A percentile compares a stretch with the other conserved stretches of the same genome.
These are phyloP conservation scores for Nothobranchius furzeri DNA, from an alignment of 2,113 vertebrate species.

Conservation along the genomic window DNA sequence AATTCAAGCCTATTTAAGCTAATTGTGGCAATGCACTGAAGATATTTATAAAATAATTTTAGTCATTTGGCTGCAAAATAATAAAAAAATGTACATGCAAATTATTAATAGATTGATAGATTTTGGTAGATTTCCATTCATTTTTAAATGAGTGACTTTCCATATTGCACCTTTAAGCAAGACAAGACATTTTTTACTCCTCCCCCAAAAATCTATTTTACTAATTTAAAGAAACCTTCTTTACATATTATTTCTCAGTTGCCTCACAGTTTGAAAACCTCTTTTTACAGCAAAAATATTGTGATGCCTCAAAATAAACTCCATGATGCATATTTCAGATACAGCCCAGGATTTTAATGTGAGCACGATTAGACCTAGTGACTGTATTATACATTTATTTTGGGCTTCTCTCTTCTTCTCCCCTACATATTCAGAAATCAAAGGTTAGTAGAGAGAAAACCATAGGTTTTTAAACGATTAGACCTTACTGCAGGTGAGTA, in stretches of 20 bases:
- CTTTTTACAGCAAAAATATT: conserved; percentile 30
- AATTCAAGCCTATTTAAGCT: no score
- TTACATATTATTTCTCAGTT: neutral
- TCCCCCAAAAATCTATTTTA: neutral
- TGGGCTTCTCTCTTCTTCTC: conserved; percentile 83
- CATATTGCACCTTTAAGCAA: conserved; percentile 9
- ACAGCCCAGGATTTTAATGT: conserved; percentile 27
- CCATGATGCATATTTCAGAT: conserved; percentile 29
- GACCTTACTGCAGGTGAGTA: conserved; percentile 82
- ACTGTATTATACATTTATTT: conserved; percentile 75
- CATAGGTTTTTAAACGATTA: conserved; percentile 79
- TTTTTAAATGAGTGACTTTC: neutral
- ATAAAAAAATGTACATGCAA: no score
- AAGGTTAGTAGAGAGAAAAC: conserved; percentile 82
- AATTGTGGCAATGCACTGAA: no score
- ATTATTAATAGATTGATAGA: no score
- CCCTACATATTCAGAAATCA: conserved; percentile 83
- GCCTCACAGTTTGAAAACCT: conserved; percentile 51
- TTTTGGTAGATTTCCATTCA: neutral
- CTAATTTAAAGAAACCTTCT: neutral
- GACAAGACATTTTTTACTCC: neutral
- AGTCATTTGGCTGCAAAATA: no score
- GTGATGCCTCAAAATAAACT: conserved; percentile 29
- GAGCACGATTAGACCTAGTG: conserved; percentile 36
- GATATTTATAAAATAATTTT: no score